A percentile compares a stretch with the other conserved stretches of the same genome.
These are phyloP conservation scores for Octopus sinensis DNA, from an alignment of 1,140 invertebrate genomes.

Conservation along the genomic window DNA sequence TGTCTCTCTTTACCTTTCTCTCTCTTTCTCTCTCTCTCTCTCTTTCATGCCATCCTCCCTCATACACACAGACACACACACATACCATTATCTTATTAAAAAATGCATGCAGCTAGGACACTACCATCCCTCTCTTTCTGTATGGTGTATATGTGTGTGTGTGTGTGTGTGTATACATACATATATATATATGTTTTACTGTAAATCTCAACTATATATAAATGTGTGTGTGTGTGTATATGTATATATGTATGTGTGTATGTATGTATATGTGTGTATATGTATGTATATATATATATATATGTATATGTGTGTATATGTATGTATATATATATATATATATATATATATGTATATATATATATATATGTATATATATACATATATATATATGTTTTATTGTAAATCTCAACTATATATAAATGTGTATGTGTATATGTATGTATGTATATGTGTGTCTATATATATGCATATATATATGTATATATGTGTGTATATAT, in stretches of 20 bases:
- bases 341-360: constrained; percentile 2
- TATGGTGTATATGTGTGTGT: not conserved
- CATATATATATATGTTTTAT: not conserved
- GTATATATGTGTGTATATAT: not conserved
- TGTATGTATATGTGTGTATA: not conserved
- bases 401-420: not conserved
- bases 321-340: not conserved
- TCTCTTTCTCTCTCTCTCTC: too few relatives aligned
- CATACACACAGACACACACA: not conserved
- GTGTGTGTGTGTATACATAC: not conserved
- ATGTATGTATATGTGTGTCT: not conserved
- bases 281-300: not conserved
- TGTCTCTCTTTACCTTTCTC: too few relatives aligned
- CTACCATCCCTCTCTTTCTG: not conserved
- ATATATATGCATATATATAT: not conserved
- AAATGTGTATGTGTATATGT: not conserved
- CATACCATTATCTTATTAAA: not conserved
- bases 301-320: not conserved
- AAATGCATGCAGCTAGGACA: too few relatives aligned
- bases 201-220: not conserved
- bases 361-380: not conserved
- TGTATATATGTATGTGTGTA: not conserved
- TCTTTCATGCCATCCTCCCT: too few relatives aligned
- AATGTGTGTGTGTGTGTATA: not conserved
- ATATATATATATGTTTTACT: not conserved